Evolutionary conservation across 1,140 invertebrate genomes (phyloP).

Genomic region (Sweltsa coloradensis): DNA sequence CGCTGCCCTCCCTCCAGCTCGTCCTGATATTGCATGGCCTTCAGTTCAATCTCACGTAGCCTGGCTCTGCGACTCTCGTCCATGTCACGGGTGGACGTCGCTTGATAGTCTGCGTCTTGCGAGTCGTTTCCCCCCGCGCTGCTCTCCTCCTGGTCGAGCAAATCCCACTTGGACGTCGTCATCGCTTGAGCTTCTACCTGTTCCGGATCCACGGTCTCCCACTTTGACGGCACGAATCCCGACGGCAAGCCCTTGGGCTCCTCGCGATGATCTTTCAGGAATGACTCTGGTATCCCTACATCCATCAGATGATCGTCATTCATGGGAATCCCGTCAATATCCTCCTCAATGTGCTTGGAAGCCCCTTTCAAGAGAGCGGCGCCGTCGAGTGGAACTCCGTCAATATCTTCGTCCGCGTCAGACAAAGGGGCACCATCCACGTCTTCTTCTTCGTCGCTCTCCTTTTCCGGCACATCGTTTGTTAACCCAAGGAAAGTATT

Average conservation of each 20-base stretch:
- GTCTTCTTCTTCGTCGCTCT: slow-evolving; percentile 35
- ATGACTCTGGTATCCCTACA: slow-evolving; percentile 17
- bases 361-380: slow-evolving; percentile 61
- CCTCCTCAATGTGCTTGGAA: slow-evolving; percentile 43
- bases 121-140: slow-evolving; percentile 12
- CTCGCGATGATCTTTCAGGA: slow-evolving; percentile 25
- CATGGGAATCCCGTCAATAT: slow-evolving; percentile 61
- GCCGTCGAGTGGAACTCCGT: slow-evolving; percentile 72
- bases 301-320: slow-evolving; percentile 35
- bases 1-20: slow-evolving; percentile 80
- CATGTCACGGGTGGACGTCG: slow-evolving; percentile 26
- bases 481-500: slow-evolving; percentile 75
- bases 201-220: slow-evolving; percentile 89
- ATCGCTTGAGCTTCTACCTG: slow-evolving; percentile 76
- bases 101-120: slow-evolving; percentile 8
- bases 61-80: slow-evolving; percentile 69
- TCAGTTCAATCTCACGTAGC: slow-evolving; percentile 85
- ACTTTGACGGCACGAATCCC: slow-evolving; percentile 78
- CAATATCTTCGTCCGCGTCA: slow-evolving; percentile 53
- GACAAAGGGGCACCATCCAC: slow-evolving; percentile 57
- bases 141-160: slow-evolving; percentile 39
- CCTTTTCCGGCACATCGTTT: slow-evolving; percentile 25
- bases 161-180: slow-evolving; percentile 81
- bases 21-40: slow-evolving; percentile 92
- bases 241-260: slow-evolving; percentile 31